Base-by-base conservation (phyloP, 2,888 invertebrate genomes). In the Coenonympha arcania region DNA sequence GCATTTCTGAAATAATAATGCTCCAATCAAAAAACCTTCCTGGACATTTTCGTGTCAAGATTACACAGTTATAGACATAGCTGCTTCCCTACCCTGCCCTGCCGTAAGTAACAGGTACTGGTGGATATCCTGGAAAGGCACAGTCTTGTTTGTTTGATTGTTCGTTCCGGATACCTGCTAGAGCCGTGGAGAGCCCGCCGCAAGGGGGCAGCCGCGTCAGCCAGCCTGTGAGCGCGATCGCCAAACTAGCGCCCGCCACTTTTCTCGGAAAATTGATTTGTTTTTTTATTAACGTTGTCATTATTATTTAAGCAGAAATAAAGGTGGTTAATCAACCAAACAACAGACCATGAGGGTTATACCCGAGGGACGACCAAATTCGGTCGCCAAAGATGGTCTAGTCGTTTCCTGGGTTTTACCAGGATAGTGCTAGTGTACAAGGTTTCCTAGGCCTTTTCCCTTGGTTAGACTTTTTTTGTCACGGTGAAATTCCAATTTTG, bases 121-220 rank as follows among this genome's bases (percentile, higher is more conserved):
- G n/a, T n/a, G n/a, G n/a, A n/a, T 37, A 37, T 20, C 22, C 13
- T 22, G 22, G 15, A 9, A 39, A 8, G 13, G 39, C 39, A 39
- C 15, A 8, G 39, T 4, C 33, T 20, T 20, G 22, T 33, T 22
- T 39, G 39, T 39, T 24, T 37, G 22, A 13, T 39, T 22, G 3
- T 18, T 20, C 15, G 43, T 43, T 43, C 43, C 43, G 43, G 43
- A 31, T 43, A 43, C 43, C 43, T 43, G 43, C 20, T 31, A 30
- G 11, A 20, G 30, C 31, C 31, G 42, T 31, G 31, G 43, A 20
- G 43, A 8, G 43, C 20, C 3, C 19, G 20, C 43, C 33, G 43
- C 9, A 2, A 31, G 13, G 2, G 15, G 13, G 43, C 43, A 20
- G 43, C 43, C 31, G 15, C 43, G 20, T 13, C 43, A 31, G 30